A percentile compares a stretch with the other conserved stretches of the same genome.
Evolutionary conservation across 2,113 vertebrate genomes (phyloP).

Genomic region (Eira barbara): DNA sequence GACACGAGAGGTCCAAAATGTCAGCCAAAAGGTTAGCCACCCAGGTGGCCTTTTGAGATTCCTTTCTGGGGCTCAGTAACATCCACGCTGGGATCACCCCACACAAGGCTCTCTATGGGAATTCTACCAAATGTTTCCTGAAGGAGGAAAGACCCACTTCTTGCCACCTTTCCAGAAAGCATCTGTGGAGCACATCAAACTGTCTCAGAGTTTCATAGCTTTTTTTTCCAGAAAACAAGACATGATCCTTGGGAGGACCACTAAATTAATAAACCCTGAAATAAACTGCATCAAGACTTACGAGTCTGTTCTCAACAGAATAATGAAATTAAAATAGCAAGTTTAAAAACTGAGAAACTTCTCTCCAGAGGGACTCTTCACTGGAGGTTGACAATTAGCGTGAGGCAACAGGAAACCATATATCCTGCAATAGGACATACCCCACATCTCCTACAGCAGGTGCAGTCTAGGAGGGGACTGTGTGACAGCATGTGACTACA

Average conservation of each 20-base stretch:
- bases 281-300: not conserved
- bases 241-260: not conserved
- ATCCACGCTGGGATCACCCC: not conserved
- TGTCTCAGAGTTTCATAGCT: not conserved
- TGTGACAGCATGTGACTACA: not conserved
- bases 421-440: not conserved
- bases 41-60: not conserved
- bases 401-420: not conserved
- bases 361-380: not conserved
- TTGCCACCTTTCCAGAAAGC: not conserved
- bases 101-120: fast-evolving
- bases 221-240: not conserved
- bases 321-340: not conserved
- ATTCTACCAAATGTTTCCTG: not conserved
- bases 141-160: not conserved
- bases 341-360: not conserved
- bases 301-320: not conserved
- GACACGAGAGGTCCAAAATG: not conserved
- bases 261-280: not conserved
- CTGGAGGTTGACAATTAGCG: not conserved
- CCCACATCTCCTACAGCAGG: not conserved
- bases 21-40: not conserved
- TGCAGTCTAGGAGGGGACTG: not conserved
- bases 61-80: not conserved
- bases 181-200: not conserved